Evolutionary conservation across 2,113 vertebrate species (phyloP), one percentile per base, ranked within the genome.

Genomic region (Piliocolobus tephrosceles): DNA sequence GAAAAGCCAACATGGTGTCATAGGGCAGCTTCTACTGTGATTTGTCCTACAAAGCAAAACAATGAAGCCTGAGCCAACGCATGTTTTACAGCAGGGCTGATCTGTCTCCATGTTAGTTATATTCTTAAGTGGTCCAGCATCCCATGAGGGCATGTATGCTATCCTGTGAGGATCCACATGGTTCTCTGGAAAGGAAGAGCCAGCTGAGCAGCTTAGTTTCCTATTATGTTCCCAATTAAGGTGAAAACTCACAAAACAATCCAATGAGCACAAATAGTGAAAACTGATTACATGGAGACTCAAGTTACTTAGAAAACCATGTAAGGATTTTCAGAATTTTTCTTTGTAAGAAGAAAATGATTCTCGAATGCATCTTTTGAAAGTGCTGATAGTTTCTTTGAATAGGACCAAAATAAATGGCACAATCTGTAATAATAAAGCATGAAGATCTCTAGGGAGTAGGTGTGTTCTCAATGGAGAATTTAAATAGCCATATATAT

Each of bases 331-430:
- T 90, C 66, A 87, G 55, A 95, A 86, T 45, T 90, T 94, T 90
- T 66, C 32, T 91, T 94, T 94, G 66, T 17, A n/a, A 76, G 68
- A 90, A 95, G 75, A 85, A 96, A 94, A 79, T 87, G 40, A 93
- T 55, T 90, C 38, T 66, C 89, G n/a, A 35, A 55, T 87, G 14
- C 83, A 55, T 79, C 27, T 66, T 92, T 96, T 58, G 0, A 91
- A 96, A 90, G 30, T 68, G 17, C 38, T 93, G 52, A 66, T 27
- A n/a, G 11, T 64, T 85, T 86, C 38, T 95, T 45, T 82, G 52
- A 79, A 80, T 25, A 83, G 12, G 52, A 64, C 18, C 16, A 92
- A 94, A 95, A 93, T 72, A 92, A 95, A 75, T 89, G 30, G 12
- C 32, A 92, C 23, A 90, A 30, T 93, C 43, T 80, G 6, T 76